A percentile compares a stretch with the other conserved stretches of the same genome.
These are phyloP conservation scores for Nanorana parkeri DNA, from an alignment of 2,113 vertebrate species.

Conservation along the genomic window DNA sequence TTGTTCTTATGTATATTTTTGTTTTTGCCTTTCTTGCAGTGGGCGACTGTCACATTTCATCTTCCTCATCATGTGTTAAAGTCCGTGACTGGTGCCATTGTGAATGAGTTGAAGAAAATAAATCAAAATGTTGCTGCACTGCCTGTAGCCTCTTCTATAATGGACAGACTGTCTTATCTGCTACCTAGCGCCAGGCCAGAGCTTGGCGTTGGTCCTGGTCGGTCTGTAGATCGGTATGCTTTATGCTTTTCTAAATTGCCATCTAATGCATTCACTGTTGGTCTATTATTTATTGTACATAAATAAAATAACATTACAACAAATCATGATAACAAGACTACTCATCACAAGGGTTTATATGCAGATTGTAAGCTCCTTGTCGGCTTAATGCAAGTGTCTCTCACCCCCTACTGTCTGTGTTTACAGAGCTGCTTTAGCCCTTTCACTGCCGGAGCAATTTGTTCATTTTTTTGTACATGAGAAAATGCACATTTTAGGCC, in stretches of 20 bases:
- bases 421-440: too few relatives aligned
- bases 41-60: constrained; percentile 97
- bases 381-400: too few relatives aligned
- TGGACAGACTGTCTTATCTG: constrained; percentile 99
- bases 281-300: too few relatives aligned
- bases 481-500: too few relatives aligned
- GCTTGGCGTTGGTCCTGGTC: constrained; percentile 94
- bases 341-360: too few relatives aligned
- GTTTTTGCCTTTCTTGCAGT: constrained; percentile 74
- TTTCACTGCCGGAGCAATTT: too few relatives aligned
- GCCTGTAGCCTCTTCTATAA: constrained; percentile 97
- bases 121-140: constrained; percentile 99
- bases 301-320: too few relatives aligned
- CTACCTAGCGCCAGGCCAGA: constrained; percentile 94
- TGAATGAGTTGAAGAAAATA: constrained; percentile 98
- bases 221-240: constrained; percentile 93
- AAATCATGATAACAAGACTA: too few relatives aligned
- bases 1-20: not conserved
- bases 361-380: too few relatives aligned
- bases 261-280: not conserved
- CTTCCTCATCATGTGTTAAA: constrained; percentile 97
- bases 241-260: too few relatives aligned
- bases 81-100: constrained; percentile 91
- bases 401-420: too few relatives aligned
- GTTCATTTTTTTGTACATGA: too few relatives aligned